Base-by-base conservation (phyloP, 2,888 invertebrate genomes). In the Cataglyphis albicans region DNA sequence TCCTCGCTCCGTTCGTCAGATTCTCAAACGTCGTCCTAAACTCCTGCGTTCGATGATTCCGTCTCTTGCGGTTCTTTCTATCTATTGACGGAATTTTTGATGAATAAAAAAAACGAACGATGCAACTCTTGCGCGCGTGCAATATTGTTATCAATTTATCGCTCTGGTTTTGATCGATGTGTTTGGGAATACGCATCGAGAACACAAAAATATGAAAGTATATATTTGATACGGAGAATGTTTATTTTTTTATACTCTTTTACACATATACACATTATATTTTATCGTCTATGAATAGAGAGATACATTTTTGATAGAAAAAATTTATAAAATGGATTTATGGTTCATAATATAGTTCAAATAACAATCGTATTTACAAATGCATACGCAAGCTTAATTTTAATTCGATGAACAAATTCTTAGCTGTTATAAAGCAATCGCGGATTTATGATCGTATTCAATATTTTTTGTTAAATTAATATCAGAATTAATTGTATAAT, bases 1-100 rank as follows among this genome's bases (percentile, higher is more conserved):
- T 84, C 74, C 61, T 81, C 61, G 67, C 38, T 52, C 5, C 83
- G 85, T 78, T 81, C 81, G 80, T 82, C 84, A 73, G 61, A 81
- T 78, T 85, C 86, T 84, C 75, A 67, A 84, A 86, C 76, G 70
- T 81, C 73, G 80, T 59, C 65, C 64, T 74, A 81, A 65, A 52
- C 81, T 83, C 32, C 63, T 74, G 52, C 72, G 72, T 41, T 63
- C 52, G 59, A 64, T 44, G 72, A 35, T 68, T 64, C 72, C 38
- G 64, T 63, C 81, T 75, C 55, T 80, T 35, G 78, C 72, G 35
- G 59, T 35, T 35, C 86, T 83, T 87, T 87, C 85, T 84, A 52
- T 78, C 15, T 9, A 41, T 12, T 41, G 78, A 59, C 63, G 55
- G 44, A 65, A 65, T 44, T 67, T 57, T n/a, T 38, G n/a, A 75